Evolutionary conservation across 1,140 invertebrate species (phyloP).

Genomic region (Dreissena polymorpha): DNA sequence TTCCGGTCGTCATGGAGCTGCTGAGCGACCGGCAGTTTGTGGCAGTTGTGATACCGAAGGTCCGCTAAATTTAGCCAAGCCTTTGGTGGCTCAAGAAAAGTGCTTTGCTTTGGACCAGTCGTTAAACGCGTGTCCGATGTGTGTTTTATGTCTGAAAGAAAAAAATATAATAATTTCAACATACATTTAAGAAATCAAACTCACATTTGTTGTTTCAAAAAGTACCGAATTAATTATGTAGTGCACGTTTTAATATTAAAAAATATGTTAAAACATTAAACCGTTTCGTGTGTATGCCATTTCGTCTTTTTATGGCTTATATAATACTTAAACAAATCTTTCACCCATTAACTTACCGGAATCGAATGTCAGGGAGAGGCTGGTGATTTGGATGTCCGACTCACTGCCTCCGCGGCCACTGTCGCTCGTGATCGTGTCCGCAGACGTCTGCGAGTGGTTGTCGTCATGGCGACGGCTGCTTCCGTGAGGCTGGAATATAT

Average conservation of each 20-base stretch:
- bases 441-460: conserved; percentile 55
- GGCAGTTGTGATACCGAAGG: conserved; percentile 46
- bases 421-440: conserved; percentile 59
- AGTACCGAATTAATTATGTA: too few relatives aligned
- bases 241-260: too few relatives aligned
- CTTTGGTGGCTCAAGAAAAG: conserved; percentile 26
- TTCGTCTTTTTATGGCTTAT: too few relatives aligned
- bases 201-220: neutral
- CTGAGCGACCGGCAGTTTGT: conserved; percentile 37
- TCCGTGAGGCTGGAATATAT: conserved; percentile 26
- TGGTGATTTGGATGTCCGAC: conserved; percentile 52
- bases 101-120: conserved; percentile 28
- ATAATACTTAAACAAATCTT: neutral
- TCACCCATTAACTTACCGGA: conserved; percentile 24
- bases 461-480: conserved; percentile 23
- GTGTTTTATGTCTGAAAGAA: conserved; percentile 20
- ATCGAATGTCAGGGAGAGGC: conserved; percentile 40
- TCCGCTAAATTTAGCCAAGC: conserved; percentile 49
- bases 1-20: conserved; percentile 40
- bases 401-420: conserved; percentile 61
- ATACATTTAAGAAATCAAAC: neutral
- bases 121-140: conserved; percentile 16
- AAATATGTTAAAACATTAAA: too few relatives aligned
- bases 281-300: too few relatives aligned
- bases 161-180: neutral